Evolutionary conservation across 2,888 invertebrate genomes (phyloP).

Genomic region (Clepsis dumicolana): DNA sequence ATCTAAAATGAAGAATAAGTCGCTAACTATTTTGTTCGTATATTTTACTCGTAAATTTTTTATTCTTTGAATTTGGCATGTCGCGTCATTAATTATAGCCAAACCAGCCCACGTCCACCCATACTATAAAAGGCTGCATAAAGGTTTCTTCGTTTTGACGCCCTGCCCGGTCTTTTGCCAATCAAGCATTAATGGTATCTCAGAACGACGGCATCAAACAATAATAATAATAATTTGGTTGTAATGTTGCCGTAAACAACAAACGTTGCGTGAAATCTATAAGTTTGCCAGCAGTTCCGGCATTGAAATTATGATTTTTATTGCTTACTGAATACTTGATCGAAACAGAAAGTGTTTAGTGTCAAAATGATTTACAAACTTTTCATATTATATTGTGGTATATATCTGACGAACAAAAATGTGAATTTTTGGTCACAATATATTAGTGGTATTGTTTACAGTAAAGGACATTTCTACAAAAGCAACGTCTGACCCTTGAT

Average conservation of each 20-base stretch:
- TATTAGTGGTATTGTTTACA: conserved; percentile 2
- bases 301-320: too few species aligned
- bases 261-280: too few species aligned
- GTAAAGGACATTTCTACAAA: conserved; percentile 5
- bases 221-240: neutral
- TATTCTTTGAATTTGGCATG: conserved; percentile 7
- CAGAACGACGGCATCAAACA: neutral
- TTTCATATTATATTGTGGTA: neutral
- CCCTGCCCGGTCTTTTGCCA: neutral
- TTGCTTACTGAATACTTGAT: too few species aligned
- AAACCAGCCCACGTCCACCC: conserved; percentile 6
- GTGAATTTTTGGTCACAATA: neutral
- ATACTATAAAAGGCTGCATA: conserved; percentile 1
- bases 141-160: neutral
- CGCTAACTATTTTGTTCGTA: neutral
- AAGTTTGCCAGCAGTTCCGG: too few species aligned
- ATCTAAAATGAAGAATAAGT: too few species aligned
- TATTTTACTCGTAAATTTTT: neutral
- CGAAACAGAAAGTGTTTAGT: neutral
- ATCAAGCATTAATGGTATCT: neutral
- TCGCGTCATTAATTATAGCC: neutral
- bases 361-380: neutral
- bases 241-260: too few species aligned
- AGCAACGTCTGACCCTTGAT: conserved; percentile 53
- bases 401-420: neutral